These are phyloP conservation scores for Orchesella cincta DNA, from an alignment of 1,140 invertebrate genomes.

Conservation along the genomic window DNA sequence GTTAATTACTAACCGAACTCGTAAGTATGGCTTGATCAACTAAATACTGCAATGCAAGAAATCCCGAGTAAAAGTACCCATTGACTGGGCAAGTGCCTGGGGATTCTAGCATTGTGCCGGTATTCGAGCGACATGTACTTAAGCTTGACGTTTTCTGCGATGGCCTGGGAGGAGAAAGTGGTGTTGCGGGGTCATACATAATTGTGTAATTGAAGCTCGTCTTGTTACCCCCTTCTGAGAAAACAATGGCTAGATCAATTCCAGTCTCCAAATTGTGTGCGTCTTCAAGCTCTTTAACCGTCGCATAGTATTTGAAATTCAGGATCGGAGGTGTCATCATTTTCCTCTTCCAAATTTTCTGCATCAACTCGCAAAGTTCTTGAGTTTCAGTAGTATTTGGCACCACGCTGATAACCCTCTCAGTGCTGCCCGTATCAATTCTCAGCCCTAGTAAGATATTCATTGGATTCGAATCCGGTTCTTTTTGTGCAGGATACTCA, in stretches of 20 bases:
- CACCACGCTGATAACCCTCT: slow-evolving; percentile 68
- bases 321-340: background rate
- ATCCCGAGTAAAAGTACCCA: slow-evolving; percentile 74
- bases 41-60: slow-evolving; percentile 69
- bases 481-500: slow-evolving; percentile 69
- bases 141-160: slow-evolving; percentile 59
- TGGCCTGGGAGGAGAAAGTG: slow-evolving; percentile 65
- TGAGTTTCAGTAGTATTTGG: slow-evolving; percentile 67
- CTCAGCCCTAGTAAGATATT: slow-evolving; percentile 66
- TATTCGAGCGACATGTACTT: slow-evolving; percentile 67
- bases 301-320: background rate
- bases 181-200: slow-evolving; percentile 70
- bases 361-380: slow-evolving; percentile 57
- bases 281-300: background rate
- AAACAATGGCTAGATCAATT: slow-evolving; percentile 14
- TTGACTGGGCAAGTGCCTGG: slow-evolving; percentile 71
- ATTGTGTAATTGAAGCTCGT: slow-evolving; percentile 66
- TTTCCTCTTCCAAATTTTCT: slow-evolving; percentile 22
- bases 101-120: slow-evolving; percentile 64
- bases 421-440: slow-evolving; percentile 58
- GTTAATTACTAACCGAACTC: too few relatives aligned
- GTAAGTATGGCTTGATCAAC: slow-evolving; percentile 72
- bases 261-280: slow-evolving; percentile 3
- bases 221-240: slow-evolving; percentile 52
- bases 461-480: slow-evolving; percentile 62